These are phyloP conservation scores for Agrotis segetum DNA, from an alignment of 2,888 invertebrate species.

Conservation along the genomic window DNA sequence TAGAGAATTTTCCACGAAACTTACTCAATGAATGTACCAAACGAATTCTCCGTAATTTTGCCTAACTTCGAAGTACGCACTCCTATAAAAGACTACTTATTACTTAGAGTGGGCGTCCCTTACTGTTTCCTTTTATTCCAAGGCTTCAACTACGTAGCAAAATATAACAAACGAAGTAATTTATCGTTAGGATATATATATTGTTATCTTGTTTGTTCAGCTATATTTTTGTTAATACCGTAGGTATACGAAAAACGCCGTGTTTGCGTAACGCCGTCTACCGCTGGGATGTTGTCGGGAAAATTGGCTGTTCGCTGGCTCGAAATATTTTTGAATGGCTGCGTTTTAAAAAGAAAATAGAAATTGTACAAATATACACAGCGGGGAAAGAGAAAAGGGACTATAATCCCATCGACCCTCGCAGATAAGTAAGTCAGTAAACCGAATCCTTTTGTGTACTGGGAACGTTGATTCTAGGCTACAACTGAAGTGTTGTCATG, in stretches of 20 bases:
- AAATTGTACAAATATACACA: slow-evolving; percentile 42
- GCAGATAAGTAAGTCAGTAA: slow-evolving; percentile 32
- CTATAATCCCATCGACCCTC: slow-evolving; percentile 29
- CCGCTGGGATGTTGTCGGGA: slow-evolving; percentile 43
- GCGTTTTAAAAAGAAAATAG: slow-evolving; percentile 36
- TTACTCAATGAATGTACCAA: slow-evolving; percentile 14
- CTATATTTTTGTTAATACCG: slow-evolving; percentile 57
- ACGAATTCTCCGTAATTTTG: slow-evolving; percentile 38
- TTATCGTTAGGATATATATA: slow-evolving; percentile 60
- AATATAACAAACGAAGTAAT: slow-evolving; percentile 67
- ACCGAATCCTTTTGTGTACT: slow-evolving; percentile 15
- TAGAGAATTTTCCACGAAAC: slow-evolving; percentile 4
- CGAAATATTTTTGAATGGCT: slow-evolving; percentile 44
- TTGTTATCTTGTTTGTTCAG: slow-evolving; percentile 64
- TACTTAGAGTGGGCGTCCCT: slow-evolving; percentile 62
- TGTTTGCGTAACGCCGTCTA: slow-evolving; percentile 53
- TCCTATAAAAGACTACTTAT: slow-evolving; percentile 46
- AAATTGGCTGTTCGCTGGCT: slow-evolving; percentile 56
- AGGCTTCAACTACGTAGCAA: slow-evolving; percentile 59
- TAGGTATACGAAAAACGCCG: slow-evolving; percentile 51
- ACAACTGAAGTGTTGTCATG: background rate
- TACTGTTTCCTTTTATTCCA: slow-evolving; percentile 54
- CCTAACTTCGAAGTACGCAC: slow-evolving; percentile 49
- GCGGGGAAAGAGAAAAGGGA: slow-evolving; percentile 9
- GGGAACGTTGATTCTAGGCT: background rate